Evolutionary conservation across 2,888 invertebrate genomes (phyloP), one percentile per base, ranked within the genome.

Genomic region (Germaria angustata): DNA sequence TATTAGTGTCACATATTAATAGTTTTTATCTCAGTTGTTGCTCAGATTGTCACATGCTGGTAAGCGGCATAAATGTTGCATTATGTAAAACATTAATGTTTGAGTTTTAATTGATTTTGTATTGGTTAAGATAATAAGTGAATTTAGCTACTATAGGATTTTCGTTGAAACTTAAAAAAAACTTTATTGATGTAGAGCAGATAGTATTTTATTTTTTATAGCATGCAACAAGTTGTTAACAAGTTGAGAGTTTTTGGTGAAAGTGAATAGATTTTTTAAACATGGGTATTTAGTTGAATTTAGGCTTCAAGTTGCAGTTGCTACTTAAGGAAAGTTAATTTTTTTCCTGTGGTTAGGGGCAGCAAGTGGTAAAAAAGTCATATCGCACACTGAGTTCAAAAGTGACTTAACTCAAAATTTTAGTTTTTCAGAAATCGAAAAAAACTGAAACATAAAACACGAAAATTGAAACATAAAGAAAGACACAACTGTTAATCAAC

Each of bases 1-100:
- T 61, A 81, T 81, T 81, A 81, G 69, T 78, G 73, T 81, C 81
- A 81, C 73, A 69, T 81, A 78, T 81, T 69, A 81, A 81, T 78
- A 78, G 78, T 65, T 75, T 78, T 78, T 78, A 68, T 80, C 61
- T 53, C n/a, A n/a, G 49, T 20, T 57, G 39, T 57, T 72, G 71
- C 41, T 57, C 24, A 57, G 66, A 72, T 65, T 79, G 79, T 72
- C 72, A 66, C 72, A 72, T 72, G 72, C 51, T 79, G 65, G 57
- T 34, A 7, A 41, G n/a, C 8, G n/a, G 24, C 15, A 51, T 17
- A 72, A 72, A 79, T 79, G 41, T 59, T 66, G 72, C 49, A 41
- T 51, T 79, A 72, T 72, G 79, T 79, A 57, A 55, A 79, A 79
- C 65, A 79, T 72, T 59, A 72, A 72, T 72, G 79, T 72, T 66